phyloP scores from a whole-genome alignment of 1,140 invertebrate genomes.

The Archivesica marissinica region DNA sequence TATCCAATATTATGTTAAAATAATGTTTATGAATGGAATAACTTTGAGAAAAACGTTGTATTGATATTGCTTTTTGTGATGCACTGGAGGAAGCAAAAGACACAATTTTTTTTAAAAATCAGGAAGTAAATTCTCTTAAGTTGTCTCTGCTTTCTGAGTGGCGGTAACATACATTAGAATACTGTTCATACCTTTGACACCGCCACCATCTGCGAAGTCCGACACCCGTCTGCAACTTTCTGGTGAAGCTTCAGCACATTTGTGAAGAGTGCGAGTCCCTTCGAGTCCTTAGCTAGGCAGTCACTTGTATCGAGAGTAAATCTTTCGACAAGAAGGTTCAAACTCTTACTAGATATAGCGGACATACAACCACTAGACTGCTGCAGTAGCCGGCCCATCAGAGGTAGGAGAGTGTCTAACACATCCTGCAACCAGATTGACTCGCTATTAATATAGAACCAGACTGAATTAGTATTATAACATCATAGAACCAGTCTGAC shows the following conservation, averaged over 20 bases:
- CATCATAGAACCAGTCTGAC: neutral
- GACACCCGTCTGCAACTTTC: neutral
- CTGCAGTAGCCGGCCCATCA: constrained; percentile 44
- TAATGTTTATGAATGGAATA: too few relatives aligned
- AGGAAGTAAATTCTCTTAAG: too few relatives aligned
- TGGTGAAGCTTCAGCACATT: constrained; percentile 39
- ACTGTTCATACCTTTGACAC: constrained; percentile 60
- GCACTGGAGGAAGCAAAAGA: too few relatives aligned
- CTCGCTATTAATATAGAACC: too few relatives aligned
- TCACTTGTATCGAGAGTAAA: constrained; percentile 48
- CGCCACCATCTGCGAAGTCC: constrained; percentile 52
- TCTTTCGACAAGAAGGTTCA: constrained; percentile 57
- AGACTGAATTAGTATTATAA: neutral
- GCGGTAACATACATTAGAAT: too few relatives aligned
- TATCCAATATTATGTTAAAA: too few relatives aligned
- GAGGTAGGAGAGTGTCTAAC: constrained; percentile 41
- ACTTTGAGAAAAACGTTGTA: too few relatives aligned
- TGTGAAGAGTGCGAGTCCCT: constrained; percentile 50
- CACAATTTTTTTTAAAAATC: too few relatives aligned
- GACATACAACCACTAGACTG: neutral
- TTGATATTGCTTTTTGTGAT: too few relatives aligned
- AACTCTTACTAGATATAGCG: constrained; percentile 36
- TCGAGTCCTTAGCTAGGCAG: constrained; percentile 6
- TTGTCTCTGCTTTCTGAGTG: too few relatives aligned
- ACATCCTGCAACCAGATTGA: constrained; percentile 59